Evolutionary conservation across 2,797 vertebrate genomes (phyloP).

Genomic region (Rhadinocentrus ornatus): DNA sequence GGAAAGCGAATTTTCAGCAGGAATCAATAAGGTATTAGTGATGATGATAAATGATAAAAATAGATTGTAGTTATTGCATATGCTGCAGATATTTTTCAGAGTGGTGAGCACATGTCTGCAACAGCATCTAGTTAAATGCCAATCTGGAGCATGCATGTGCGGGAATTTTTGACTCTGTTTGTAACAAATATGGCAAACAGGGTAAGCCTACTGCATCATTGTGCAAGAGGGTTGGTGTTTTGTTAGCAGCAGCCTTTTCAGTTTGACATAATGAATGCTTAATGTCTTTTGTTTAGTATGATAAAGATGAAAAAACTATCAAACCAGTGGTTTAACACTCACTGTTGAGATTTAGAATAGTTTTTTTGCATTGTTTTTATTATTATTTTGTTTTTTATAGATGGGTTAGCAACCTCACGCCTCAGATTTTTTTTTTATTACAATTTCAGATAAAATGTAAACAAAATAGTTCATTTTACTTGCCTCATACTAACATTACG

Average conservation of each 20-base stretch:
- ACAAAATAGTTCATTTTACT: too few relatives aligned
- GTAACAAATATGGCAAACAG: constrained; percentile 5
- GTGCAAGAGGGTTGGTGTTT: constrained; percentile 12
- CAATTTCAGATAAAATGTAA: too few relatives aligned
- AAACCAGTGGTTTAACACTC: neutral
- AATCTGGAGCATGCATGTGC: constrained; percentile 1
- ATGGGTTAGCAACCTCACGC: too few relatives aligned
- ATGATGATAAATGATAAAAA: constrained; percentile 23
- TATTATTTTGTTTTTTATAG: too few relatives aligned
- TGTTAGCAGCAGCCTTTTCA: constrained; percentile 21
- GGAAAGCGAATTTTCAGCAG: constrained; percentile 29
- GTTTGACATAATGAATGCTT: neutral
- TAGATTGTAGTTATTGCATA: constrained; percentile 5
- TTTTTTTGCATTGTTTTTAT: neutral
- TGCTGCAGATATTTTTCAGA: constrained; percentile 19
- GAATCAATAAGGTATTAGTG: constrained; percentile 48
- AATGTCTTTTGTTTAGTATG: neutral
- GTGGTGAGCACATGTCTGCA: constrained; percentile 4
- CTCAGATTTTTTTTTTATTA: too few relatives aligned
- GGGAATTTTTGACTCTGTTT: neutral
- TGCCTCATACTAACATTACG: too few relatives aligned
- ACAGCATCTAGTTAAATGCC: neutral
- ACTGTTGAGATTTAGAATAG: neutral
- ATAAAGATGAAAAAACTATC: neutral
- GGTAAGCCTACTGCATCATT: neutral